A percentile compares a stretch with the other conserved stretches of the same genome.
Evolutionary conservation across 2,797 vertebrate species (phyloP).

Genomic region (Cichlasoma orientale): DNA sequence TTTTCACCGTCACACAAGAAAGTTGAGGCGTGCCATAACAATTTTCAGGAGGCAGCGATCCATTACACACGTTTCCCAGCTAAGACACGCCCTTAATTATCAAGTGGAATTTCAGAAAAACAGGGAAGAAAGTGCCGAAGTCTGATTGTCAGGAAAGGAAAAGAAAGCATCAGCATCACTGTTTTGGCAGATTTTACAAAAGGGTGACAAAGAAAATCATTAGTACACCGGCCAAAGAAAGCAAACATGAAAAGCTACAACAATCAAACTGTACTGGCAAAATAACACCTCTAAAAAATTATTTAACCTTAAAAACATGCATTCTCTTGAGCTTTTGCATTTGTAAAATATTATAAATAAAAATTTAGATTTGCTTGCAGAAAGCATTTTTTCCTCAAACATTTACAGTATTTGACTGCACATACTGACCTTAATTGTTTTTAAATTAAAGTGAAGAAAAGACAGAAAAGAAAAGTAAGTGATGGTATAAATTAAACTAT

Average conservation of each 20-base stretch:
- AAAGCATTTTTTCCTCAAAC: not conserved
- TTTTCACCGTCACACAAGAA: not conserved
- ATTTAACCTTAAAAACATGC: not conserved
- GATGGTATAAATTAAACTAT: not conserved
- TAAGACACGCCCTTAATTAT: not conserved
- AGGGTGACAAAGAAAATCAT: no score
- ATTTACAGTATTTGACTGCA: not conserved
- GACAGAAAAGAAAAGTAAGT: not conserved
- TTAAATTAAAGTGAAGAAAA: not conserved
- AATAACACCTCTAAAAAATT: not conserved
- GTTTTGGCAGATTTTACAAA: not conserved
- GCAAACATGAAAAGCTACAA: not conserved
- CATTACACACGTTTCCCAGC: slow-evolving; percentile 8
- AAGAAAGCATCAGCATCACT: accelerated
- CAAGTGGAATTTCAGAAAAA: not conserved
- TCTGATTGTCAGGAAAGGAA: not conserved
- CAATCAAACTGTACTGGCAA: not conserved
- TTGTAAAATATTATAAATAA: not conserved
- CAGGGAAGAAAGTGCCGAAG: not conserved
- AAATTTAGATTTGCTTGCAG: not conserved
- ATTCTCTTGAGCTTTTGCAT: no score
- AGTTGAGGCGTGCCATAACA: not conserved
- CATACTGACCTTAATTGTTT: accelerated
- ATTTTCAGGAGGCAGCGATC: not conserved
- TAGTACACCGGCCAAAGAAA: accelerated